These are phyloP conservation scores for Eristalinus sepulchralis DNA, from an alignment of 2,888 invertebrate genomes.

Conservation along the genomic window DNA sequence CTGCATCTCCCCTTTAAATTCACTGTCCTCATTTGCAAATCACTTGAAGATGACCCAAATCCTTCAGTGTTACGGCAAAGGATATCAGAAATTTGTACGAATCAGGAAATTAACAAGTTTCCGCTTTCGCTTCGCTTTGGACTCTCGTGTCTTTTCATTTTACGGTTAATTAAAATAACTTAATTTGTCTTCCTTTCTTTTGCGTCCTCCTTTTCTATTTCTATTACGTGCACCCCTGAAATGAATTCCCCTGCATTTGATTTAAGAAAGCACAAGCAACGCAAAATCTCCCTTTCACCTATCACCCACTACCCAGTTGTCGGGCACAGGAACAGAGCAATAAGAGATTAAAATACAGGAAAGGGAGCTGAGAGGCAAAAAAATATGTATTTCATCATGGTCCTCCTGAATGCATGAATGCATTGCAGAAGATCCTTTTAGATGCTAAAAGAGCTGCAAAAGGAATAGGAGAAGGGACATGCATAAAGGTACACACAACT, in stretches of 20 bases:
- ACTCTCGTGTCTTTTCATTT: slow-evolving; percentile 47
- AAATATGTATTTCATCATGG: slow-evolving; percentile 37
- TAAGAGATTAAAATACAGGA: slow-evolving; percentile 6
- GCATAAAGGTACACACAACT: slow-evolving; percentile 12
- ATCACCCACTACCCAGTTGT: slow-evolving; percentile 17
- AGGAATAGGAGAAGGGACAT: slow-evolving; percentile 18
- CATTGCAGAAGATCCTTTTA: slow-evolving; percentile 48
- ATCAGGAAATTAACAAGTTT: slow-evolving; percentile 60
- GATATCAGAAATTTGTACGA: slow-evolving; percentile 44
- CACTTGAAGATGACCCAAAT: slow-evolving; percentile 50
- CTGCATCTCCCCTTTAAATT: neutral
- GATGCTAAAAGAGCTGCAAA: slow-evolving; percentile 29
- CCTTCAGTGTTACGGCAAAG: slow-evolving; percentile 17
- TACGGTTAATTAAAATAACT: slow-evolving; percentile 66
- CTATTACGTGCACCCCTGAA: slow-evolving; percentile 34
- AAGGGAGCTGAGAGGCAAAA: neutral
- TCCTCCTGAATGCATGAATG: slow-evolving; percentile 57
- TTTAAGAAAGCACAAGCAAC: slow-evolving; percentile 1
- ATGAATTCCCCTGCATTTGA: slow-evolving; percentile 38
- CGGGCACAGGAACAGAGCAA: slow-evolving; percentile 19
- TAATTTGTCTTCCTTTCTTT: slow-evolving; percentile 42
- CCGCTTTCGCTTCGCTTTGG: slow-evolving; percentile 44
- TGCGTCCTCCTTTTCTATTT: slow-evolving; percentile 2
- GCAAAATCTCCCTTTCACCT: neutral
- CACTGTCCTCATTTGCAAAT: slow-evolving; percentile 5